Base-by-base conservation (phyloP, 2,888 invertebrate species). In the Biston stratarius region DNA sequence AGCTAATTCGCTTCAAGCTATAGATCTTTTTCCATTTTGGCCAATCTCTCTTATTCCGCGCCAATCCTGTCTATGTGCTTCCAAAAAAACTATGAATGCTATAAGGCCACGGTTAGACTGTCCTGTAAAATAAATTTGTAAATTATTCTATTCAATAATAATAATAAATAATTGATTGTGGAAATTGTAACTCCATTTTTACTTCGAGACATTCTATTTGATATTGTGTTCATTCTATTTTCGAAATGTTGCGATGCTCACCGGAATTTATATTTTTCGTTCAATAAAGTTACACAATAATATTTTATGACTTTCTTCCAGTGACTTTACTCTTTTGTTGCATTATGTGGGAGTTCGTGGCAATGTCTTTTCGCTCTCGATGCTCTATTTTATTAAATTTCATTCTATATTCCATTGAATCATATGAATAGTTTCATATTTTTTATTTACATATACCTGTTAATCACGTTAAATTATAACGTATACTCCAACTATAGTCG, bases 331-430 rank as follows among this genome's bases (percentile, higher is more conserved):
- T 73, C 71, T 74, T 72, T 69, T 70, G 64, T 64, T 53, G 65
- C 62, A 76, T 74, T 75, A 71, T 77, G 73, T 64, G 70, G 53
- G 60, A 61, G 51, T 53, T 62, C 61, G 38, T 65, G 47, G 66
- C 55, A 70, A 66, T 66, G 67, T 66, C 61, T 69, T 64, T 67
- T 47, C 58, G 62, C 67, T 61, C 45, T 47, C 59, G n/a, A 52
- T 58, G 53, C 33, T 24, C 15, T 11, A 48, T n/a, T 38, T 47
- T 67, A 70, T 65, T 47, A 60, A 44, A 24, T 24, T 24, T 24
- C 24, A 24, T 24, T 24, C 58, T 44, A 67, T 72, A 76, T 72
- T 71, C 65, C 66, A 72, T 70, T 67, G 33, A 40, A 58, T 47
- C 61, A 8, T 48, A 56, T 51, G n/a, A 24, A 24, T 24, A 24